phyloP scores from a whole-genome alignment of 92 coral and sea anemone species.

The Phymanthus crucifer region DNA sequence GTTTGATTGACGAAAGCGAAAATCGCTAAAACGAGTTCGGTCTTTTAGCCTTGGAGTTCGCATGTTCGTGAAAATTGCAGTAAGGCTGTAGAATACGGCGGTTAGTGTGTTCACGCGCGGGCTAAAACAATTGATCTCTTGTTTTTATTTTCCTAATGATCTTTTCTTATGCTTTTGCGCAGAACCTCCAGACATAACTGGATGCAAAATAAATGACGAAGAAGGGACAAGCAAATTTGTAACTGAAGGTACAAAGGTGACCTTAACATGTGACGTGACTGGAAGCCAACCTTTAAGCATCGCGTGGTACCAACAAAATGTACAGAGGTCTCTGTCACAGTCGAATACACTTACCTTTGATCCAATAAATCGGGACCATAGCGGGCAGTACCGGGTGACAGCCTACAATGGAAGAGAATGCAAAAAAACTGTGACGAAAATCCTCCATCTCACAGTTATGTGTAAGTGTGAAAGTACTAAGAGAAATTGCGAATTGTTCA shows the following conservation, averaged over 20 bases:
- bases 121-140: too few relatives aligned
- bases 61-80: too few relatives aligned
- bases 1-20: too few relatives aligned
- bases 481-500: too few relatives aligned
- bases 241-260: neutral
- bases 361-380: neutral
- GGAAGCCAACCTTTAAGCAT: neutral
- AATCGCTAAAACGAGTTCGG: too few relatives aligned
- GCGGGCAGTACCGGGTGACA: neutral
- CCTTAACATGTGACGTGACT: neutral
- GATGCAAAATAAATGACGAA: neutral
- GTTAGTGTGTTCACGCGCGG: too few relatives aligned
- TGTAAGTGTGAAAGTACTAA: constrained; percentile 1
- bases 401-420: constrained; percentile 3
- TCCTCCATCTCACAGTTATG: neutral
- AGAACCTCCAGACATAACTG: neutral
- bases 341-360: neutral
- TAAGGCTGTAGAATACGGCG: too few relatives aligned
- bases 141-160: too few relatives aligned
- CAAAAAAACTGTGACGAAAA: neutral
- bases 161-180: neutral
- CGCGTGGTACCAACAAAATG: neutral
- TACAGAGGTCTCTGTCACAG: neutral
- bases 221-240: neutral
- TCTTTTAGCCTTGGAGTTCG: too few relatives aligned